Base-by-base conservation (phyloP, 2,888 invertebrate genomes). In the Cepaea hortensis region DNA sequence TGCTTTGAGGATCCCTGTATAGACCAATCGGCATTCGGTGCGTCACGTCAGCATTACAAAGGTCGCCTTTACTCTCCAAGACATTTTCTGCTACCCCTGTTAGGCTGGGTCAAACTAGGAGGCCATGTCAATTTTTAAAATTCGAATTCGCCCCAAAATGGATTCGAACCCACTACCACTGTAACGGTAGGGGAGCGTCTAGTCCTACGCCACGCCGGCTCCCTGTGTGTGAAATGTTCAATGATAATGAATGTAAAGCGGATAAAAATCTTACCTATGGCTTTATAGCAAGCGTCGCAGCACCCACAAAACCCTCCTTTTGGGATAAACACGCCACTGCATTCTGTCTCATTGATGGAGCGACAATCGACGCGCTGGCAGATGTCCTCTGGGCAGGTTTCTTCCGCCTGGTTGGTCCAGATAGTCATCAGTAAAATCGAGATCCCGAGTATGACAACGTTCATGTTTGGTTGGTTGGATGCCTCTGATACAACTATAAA, bases 281-380 rank as follows among this genome's bases (percentile, higher is more conserved):
- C 35, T 0, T 48, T 48, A n/a, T 79, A 79, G 79, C 88, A 88
- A 13, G 23, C 23, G 48, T 86, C 85, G 65, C 88, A 88, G 35
- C 88, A 88, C 18, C 88, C 88, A 50, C 88, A 88, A 62, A 68
- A 61, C 70, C 88, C 87, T 23, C 85, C 85, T 46, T 86, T 84
- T 4, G 46, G 4, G 5, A 85, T 75, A n/a, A 88, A 73, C 13
- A 23, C 77, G 15, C 88, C 88, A 1, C 72, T 6, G 18, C 46
- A 68, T 15, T 82, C 75, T 61, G 62, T 85, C 9, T 82, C 75
- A 20, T 72, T 11, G 6, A 55, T 6, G 11, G 7, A 11, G 7
- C 6, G 6, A 55, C 55, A 55, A 11, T 55, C 55, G 11, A 55
- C 11, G 55, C 6, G 7, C 6, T 55, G 6, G 55, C 55, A 55